Evolutionary conservation across 2,888 invertebrate genomes (phyloP), one percentile per base, ranked within the genome.

Genomic region (Cryptops parisi): DNA sequence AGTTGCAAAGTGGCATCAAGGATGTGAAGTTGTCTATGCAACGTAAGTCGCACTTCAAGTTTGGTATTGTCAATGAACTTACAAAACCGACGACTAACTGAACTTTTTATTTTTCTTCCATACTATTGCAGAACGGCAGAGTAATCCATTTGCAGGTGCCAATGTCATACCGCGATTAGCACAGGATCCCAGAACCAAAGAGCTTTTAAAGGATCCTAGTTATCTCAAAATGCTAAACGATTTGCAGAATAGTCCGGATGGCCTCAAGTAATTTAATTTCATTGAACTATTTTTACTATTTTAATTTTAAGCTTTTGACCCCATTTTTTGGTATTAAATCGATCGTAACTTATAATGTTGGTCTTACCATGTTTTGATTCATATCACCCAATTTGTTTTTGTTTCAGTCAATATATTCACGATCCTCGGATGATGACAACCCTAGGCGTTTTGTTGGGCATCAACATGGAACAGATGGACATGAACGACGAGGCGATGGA

Each of bases 151-250:
- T 1, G 67, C 67, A 45, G 67, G 70, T 6, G 74, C 77, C 0
- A 73, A 77, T 62, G 62, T 80, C 2, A 73, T 80, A 59, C 67
- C 71, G 0, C 82, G 81, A 66, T 68, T 87, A 17, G 70, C 74
- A 55, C 72, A 71, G 3, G 78, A 87, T 67, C 80, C 84, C 12
- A 73, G 78, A 65, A 84, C 85, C 2, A 76, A 72, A 62, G 78
- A 76, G 48, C 82, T 76, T 68, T 66, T 87, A 49, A 76, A 80
- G 55, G 85, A 88, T 68, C 84, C 84, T 0, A 78, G 80, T 57
- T 87, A 81, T 68, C 64, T 81, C 22, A 74, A 76, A 62, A 67
- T 80, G 56, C 62, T 64, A 49, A 56, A 63, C 73, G 78, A 76
- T 63, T 69, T 79, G 55, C 75, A 78, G 63, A 64, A 68, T n/a